Base-by-base conservation (phyloP, 2,113 vertebrate species). In the Dissostichus mawsoni region DNA sequence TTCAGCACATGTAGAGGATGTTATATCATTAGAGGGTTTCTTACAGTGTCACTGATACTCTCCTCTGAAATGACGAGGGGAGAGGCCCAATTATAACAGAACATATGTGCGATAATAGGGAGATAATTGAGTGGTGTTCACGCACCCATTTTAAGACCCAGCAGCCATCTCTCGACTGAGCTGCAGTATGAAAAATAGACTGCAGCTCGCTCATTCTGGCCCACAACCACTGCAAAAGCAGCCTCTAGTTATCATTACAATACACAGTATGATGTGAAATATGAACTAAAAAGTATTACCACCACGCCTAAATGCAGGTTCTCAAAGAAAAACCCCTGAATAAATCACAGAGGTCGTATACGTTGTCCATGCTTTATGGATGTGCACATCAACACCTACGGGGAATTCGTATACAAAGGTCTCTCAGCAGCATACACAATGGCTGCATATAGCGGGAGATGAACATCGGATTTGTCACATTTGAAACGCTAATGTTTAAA, bases 401-500 rank as follows among this genome's bases (percentile, higher is more conserved):
- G 87, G 36, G 77, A 85, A 74, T 86, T 80, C 66, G 18, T 59
- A 81, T 62, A 68, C 82, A 83, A 78, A 90, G 88, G 86, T 91
- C 88, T 89, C 69, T 58, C 66, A 73, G 87, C 87, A 52, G 88
- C 89, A 50, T 33, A 64, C 87, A 90, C 92, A 87, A 87, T 78
- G 72, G 76, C 85, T 77, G 80, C 96, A 96, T 96, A 96, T 96
- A 96, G 95, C 67, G 78, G 96, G 96, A 98, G 97, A 97, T 93
- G 97, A 97, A 97, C 96, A 97, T 98, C 97, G 96, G 97, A 98
- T 98, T 98, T 98, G 97, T 98, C 97, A 98, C 96, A 97, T 99
- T 96, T 96, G 96, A 98, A 98, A 97, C 95, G 83, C 97, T 98
- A 98, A 98, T 98, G 98, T 98, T 99, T 99, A 97, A 98, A 97